Conservation (phyloP, 1,140 invertebrate species). For the Leptoteleia sp. region DNA sequence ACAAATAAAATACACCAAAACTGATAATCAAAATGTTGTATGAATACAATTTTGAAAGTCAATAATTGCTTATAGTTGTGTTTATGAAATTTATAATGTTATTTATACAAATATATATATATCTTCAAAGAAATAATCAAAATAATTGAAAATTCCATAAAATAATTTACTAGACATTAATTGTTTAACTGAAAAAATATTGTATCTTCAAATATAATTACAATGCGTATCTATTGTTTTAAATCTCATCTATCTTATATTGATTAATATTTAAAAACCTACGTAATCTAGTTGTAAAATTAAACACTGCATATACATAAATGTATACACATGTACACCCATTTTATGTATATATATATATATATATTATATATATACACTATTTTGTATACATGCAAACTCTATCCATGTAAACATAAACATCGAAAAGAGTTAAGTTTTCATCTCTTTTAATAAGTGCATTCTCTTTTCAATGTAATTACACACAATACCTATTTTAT, state of each 20-base stretch:
- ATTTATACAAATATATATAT: too few relatives aligned
- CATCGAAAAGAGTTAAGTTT: slow-evolving; percentile 14
- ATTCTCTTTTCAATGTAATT: slow-evolving; percentile 19
- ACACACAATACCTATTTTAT: slow-evolving; percentile 11
- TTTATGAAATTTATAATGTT: too few relatives aligned
- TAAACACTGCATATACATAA: slow-evolving; percentile 66
- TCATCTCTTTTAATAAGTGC: slow-evolving; percentile 1
- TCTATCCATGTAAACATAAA: not conserved
- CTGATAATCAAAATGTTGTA: too few relatives aligned
- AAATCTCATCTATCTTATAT: slow-evolving; percentile 68
- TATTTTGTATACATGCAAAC: slow-evolving; percentile 18
- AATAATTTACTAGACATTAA: not conserved
- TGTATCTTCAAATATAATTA: not conserved
- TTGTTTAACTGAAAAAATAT: not conserved
- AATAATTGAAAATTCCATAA: not conserved
- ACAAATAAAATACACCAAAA: too few relatives aligned
- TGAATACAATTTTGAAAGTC: too few relatives aligned
- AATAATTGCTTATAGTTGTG: too few relatives aligned
- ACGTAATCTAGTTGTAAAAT: slow-evolving; percentile 70
- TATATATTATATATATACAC: slow-evolving; percentile 10
- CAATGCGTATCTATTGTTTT: slow-evolving; percentile 43
- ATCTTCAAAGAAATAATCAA: not conserved
- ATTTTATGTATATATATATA: slow-evolving; percentile 12
- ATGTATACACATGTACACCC: slow-evolving; percentile 3
- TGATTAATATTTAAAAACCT: slow-evolving; percentile 72